These are phyloP conservation scores for Baryphthengus martii DNA, from an alignment of 2,113 vertebrate species.

Conservation along the genomic window DNA sequence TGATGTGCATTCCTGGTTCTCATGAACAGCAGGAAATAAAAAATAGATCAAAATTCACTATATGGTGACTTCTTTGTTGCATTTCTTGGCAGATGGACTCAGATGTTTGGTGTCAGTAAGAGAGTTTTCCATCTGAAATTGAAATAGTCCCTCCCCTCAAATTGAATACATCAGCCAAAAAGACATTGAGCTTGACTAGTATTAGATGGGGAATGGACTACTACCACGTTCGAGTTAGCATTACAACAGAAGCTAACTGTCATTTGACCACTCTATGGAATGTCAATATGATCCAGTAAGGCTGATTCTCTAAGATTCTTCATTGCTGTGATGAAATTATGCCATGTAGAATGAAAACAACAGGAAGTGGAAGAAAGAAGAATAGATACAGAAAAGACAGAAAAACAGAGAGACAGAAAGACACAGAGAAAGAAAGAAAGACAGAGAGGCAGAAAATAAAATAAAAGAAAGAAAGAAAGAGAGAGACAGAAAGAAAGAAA, in stretches of 20 bases:
- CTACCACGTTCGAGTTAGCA: not conserved
- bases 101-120: slow-evolving; percentile 1
- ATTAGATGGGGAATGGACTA: not conserved
- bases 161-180: not conserved
- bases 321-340: not conserved
- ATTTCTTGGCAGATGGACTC: slow-evolving; percentile 40
- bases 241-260: not conserved
- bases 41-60: slow-evolving; percentile 47
- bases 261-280: not conserved
- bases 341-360: not conserved
- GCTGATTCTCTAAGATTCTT: not conserved
- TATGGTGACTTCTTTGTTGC: not conserved
- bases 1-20: slow-evolving; percentile 26
- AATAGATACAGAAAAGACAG: not conserved
- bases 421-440: too few relatives aligned
- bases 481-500: accelerated
- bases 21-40: slow-evolving; percentile 49
- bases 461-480: accelerated
- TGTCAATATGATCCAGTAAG: not conserved
- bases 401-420: accelerated
- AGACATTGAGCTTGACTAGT: not conserved
- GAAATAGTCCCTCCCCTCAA: not conserved
- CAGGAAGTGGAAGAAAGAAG: not conserved
- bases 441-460: accelerated
- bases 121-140: not conserved